Evolutionary conservation across 1,140 invertebrate genomes (phyloP).

Genomic region (Coboldia fuscipes): DNA sequence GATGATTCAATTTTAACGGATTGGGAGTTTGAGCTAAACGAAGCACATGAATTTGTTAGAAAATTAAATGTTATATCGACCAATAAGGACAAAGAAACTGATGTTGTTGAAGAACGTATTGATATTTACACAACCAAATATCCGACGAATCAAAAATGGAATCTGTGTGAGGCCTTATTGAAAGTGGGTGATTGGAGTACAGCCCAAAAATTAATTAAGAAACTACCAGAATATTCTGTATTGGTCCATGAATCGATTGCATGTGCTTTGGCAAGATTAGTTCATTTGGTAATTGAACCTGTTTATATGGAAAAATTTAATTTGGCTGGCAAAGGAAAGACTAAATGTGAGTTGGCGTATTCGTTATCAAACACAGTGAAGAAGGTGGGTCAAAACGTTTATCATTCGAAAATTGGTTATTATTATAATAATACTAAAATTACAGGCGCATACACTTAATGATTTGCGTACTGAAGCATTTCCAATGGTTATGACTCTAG

Average conservation of each 20-base stretch:
- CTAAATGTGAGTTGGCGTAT: too few relatives aligned
- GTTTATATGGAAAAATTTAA: slow-evolving; percentile 56
- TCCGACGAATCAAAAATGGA: slow-evolving; percentile 79
- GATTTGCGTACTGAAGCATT: slow-evolving; percentile 59
- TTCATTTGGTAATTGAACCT: slow-evolving; percentile 72
- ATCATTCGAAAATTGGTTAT: neutral
- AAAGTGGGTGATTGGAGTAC: slow-evolving; percentile 79
- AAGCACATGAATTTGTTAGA: slow-evolving; percentile 70
- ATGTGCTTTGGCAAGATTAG: slow-evolving; percentile 50
- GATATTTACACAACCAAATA: slow-evolving; percentile 37
- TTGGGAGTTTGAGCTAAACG: slow-evolving; percentile 59
- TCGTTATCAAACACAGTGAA: too few relatives aligned
- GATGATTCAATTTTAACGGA: slow-evolving; percentile 62
- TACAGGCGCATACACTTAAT: slow-evolving; percentile 34
- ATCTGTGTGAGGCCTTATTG: slow-evolving; percentile 71
- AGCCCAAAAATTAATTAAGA: slow-evolving; percentile 52
- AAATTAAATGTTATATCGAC: slow-evolving; percentile 71
- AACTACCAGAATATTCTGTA: slow-evolving; percentile 62
- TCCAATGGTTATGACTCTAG: slow-evolving; percentile 71
- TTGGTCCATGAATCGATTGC: slow-evolving; percentile 62
- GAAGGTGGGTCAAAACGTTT: too few relatives aligned
- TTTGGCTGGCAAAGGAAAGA: neutral
- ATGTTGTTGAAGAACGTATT: slow-evolving; percentile 49
- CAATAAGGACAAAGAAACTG: slow-evolving; percentile 55
- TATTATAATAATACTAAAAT: slow-evolving; percentile 20